These are phyloP conservation scores for Pseudomyrmex flavicornis DNA, from an alignment of 1,140 invertebrate genomes.

Conservation along the genomic window DNA sequence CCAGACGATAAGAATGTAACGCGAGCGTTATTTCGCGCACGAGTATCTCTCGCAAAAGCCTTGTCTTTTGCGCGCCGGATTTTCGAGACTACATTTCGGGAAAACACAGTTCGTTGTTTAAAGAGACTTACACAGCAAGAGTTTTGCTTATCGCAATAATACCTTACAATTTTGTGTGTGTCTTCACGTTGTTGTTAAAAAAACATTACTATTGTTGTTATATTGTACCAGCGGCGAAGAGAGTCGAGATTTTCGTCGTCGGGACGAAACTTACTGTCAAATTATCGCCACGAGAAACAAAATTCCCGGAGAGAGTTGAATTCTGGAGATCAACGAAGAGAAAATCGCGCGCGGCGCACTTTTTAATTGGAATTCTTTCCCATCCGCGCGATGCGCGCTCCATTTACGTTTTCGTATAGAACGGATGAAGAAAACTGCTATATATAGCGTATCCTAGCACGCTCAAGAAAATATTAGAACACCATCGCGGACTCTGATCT, in stretches of 20 bases:
- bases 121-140: no score
- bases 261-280: constrained; percentile 32
- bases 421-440: constrained; percentile 12
- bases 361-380: constrained; percentile 74
- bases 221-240: no score
- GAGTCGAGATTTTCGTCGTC: background rate
- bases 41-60: background rate
- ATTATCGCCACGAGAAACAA: constrained; percentile 31
- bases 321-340: background rate
- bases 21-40: constrained; percentile 7
- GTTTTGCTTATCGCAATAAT: background rate
- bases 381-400: background rate
- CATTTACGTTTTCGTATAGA: constrained; percentile 6
- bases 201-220: no score
- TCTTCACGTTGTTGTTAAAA: background rate
- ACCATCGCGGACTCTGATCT: background rate
- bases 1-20: constrained; percentile 54
- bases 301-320: background rate
- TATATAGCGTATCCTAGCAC: constrained; percentile 1
- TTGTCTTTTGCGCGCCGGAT: background rate
- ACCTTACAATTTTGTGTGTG: background rate
- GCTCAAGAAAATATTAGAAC: background rate
- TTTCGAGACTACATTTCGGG: background rate
- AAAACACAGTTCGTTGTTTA: background rate
- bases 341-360: constrained; percentile 33